Conservation (phyloP, 2,888 invertebrate genomes). For the Spatulosminthurus flaviceps region DNA sequence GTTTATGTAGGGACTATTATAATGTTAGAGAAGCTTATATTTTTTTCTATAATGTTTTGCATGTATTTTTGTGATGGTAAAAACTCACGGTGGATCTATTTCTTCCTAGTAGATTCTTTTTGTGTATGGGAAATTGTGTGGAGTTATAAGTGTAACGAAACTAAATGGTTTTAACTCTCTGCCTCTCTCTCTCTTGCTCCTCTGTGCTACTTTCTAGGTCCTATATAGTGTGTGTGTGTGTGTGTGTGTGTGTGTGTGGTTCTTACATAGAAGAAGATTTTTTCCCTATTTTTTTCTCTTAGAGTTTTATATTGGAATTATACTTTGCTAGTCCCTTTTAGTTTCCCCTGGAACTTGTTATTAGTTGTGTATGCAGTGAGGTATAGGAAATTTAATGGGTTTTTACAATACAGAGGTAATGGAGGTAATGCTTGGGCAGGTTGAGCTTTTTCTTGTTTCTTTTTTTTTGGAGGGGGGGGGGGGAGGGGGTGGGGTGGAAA, state of each 20-base stretch:
- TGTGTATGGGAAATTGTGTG: background rate
- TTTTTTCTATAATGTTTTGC: too few species aligned
- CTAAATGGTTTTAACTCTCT: constrained; percentile 38
- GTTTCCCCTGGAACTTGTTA: background rate
- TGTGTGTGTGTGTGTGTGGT: too few species aligned
- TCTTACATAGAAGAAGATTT: too few species aligned
- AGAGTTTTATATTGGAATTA: constrained; percentile 1
- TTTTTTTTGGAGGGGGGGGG: too few species aligned
- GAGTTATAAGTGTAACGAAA: constrained; percentile 12
- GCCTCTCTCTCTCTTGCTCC: constrained; percentile 9
- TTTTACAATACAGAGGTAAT: background rate
- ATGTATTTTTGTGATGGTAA: too few species aligned
- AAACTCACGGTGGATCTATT: too few species aligned
- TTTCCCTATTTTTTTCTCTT: background rate
- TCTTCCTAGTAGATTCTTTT: too few species aligned
- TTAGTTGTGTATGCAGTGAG: background rate
- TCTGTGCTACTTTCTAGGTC: background rate
- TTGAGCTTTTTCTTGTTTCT: background rate
- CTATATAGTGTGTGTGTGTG: too few species aligned
- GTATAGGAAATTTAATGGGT: constrained; percentile 8
- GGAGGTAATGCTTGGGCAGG: constrained; percentile 1
- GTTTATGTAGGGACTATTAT: background rate
- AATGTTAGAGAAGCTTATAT: background rate
- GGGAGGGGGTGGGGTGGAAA: too few species aligned
- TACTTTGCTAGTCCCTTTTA: background rate